These are phyloP conservation scores for Procavia capensis DNA, from an alignment of 2,113 vertebrate genomes.

Conservation along the genomic window DNA sequence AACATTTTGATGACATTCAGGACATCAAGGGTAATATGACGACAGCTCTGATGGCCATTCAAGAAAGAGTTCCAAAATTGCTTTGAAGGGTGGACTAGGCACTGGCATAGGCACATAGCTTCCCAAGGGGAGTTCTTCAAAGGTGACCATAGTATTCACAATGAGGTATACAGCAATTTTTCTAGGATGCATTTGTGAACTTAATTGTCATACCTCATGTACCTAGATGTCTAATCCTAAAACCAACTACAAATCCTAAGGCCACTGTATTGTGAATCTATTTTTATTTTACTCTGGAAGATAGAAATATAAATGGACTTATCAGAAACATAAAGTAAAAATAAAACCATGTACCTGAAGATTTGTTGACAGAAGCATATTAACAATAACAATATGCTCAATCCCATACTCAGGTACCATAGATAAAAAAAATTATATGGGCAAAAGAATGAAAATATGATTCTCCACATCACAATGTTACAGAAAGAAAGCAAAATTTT, in stretches of 20 bases:
- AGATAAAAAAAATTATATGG: constrained; percentile 39
- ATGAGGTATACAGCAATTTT: too few relatives aligned
- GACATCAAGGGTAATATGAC: too few relatives aligned
- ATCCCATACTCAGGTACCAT: neutral
- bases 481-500: constrained; percentile 16
- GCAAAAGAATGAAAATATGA: constrained; percentile 41
- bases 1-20: too few relatives aligned
- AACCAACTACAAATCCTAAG: neutral
- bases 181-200: too few relatives aligned
- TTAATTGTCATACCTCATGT: too few relatives aligned
- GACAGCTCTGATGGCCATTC: too few relatives aligned
- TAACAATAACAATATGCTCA: neutral
- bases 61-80: too few relatives aligned
- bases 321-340: constrained; percentile 51
- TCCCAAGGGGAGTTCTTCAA: too few relatives aligned
- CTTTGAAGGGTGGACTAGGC: too few relatives aligned
- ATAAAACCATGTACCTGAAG: neutral
- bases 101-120: too few relatives aligned
- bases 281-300: constrained; percentile 57
- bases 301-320: constrained; percentile 58
- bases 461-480: neutral
- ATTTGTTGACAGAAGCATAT: constrained; percentile 33
- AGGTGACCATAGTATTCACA: too few relatives aligned
- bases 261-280: neutral
- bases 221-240: neutral